phyloP scores from a whole-genome alignment of 2,797 vertebrate species.

The Coregonus sp. region DNA sequence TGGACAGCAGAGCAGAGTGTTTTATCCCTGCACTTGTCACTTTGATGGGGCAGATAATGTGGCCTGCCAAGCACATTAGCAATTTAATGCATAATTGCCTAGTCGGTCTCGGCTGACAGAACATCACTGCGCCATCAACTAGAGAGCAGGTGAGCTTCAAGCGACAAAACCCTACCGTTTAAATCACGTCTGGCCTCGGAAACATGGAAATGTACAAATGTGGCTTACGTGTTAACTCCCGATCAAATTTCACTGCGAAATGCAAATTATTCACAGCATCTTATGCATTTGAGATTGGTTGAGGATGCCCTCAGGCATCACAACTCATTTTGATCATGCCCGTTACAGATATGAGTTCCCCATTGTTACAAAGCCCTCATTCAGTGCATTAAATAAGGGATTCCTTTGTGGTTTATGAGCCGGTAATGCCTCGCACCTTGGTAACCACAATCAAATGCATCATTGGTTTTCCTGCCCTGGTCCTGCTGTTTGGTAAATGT shows the following conservation, averaged over 20 bases:
- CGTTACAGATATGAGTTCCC: neutral
- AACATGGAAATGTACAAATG: neutral
- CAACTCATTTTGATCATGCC: neutral
- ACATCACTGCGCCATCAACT: conserved; percentile 19
- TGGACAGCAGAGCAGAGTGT: conserved; percentile 41
- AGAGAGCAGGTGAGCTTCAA: conserved; percentile 21
- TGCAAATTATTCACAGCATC: neutral
- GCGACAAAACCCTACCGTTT: neutral
- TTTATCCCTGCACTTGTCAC: conserved; percentile 58
- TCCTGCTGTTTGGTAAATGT: neutral
- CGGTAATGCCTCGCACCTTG: neutral
- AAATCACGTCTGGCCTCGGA: neutral
- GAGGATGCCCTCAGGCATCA: neutral
- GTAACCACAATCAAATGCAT: neutral
- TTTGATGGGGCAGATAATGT: conserved; percentile 59
- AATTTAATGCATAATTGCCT: conserved; percentile 65
- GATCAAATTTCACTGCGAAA: neutral
- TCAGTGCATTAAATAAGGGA: neutral
- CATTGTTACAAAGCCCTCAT: neutral
- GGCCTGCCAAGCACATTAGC: conserved; percentile 57
- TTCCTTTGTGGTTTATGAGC: neutral
- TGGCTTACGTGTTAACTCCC: neutral
- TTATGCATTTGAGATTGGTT: neutral
- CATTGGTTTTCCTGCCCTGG: neutral
- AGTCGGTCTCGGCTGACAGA: conserved; percentile 47